Conservation (phyloP, 2,888 invertebrate species). For the Drosophila infuscata region DNA sequence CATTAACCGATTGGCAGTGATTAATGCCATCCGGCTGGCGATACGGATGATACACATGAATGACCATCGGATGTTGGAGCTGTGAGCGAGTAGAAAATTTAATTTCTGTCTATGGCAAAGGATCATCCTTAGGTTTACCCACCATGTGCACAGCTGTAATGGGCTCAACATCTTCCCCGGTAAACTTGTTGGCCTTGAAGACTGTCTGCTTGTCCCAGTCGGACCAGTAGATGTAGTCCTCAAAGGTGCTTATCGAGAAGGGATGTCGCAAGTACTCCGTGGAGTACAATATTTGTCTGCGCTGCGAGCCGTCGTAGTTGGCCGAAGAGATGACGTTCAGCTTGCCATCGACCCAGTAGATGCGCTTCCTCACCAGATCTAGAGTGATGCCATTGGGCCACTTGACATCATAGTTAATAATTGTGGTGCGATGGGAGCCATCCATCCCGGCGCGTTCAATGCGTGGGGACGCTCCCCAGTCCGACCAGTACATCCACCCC, state of each 20-base stretch:
- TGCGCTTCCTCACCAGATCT: conserved; percentile 94
- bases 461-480: conserved; percentile 97
- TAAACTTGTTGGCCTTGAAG: conserved; percentile 96
- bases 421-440: conserved; percentile 94
- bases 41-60: conserved; percentile 97
- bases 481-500: conserved; percentile 99
- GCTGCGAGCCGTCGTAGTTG: conserved; percentile 93
- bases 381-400: conserved; percentile 99
- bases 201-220: conserved; percentile 98
- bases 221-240: conserved; percentile 98
- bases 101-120: background rate
- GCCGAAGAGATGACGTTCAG: conserved; percentile 95
- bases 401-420: conserved; percentile 94
- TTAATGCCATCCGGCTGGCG: conserved; percentile 96
- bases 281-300: conserved; percentile 92
- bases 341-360: conserved; percentile 99
- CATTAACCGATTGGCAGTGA: conserved; percentile 96
- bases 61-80: conserved; percentile 96
- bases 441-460: conserved; percentile 99
- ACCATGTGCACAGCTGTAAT: conserved; percentile 93
- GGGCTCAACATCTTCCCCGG: conserved; percentile 91
- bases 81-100: conserved; percentile 76
- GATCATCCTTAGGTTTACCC: conserved; percentile 62
- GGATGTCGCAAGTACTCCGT: conserved; percentile 94
- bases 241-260: conserved; percentile 98